Conservation (phyloP, 2,797 vertebrate genomes). For the Coregonus sp. region DNA sequence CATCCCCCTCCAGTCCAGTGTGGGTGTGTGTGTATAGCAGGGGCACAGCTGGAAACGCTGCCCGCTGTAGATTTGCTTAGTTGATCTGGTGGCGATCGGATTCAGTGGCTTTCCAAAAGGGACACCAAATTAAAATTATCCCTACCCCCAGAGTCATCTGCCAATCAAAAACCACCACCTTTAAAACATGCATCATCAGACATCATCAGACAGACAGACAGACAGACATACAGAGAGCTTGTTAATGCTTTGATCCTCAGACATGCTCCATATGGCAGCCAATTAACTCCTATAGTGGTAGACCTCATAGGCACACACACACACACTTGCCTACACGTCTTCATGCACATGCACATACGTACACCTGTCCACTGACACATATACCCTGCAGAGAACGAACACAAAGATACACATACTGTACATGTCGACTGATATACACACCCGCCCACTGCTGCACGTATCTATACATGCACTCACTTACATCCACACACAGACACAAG, state of each 20-base stretch:
- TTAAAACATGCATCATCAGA: background rate
- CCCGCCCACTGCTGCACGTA: background rate
- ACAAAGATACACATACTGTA: background rate
- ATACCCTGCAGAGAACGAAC: background rate
- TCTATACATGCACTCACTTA: background rate
- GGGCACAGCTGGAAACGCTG: background rate
- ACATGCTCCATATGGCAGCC: background rate
- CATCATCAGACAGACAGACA: too few relatives aligned
- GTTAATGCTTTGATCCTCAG: background rate
- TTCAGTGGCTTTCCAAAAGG: background rate
- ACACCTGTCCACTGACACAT: background rate
- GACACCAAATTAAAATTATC: background rate
- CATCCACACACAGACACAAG: slow-evolving; percentile 7
- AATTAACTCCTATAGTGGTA: background rate
- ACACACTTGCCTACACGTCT: background rate
- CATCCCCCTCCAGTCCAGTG: too few relatives aligned
- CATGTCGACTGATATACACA: background rate
- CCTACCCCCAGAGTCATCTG: background rate
- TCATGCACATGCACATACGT: background rate
- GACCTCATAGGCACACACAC: background rate
- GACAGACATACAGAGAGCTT: background rate
- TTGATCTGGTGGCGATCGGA: slow-evolving; percentile 60
- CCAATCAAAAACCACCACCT: background rate
- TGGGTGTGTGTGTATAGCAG: background rate
- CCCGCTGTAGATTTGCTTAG: slow-evolving; percentile 18